phyloP scores from a whole-genome alignment of 2,113 vertebrate genomes.

The Catharus bicknelli region DNA sequence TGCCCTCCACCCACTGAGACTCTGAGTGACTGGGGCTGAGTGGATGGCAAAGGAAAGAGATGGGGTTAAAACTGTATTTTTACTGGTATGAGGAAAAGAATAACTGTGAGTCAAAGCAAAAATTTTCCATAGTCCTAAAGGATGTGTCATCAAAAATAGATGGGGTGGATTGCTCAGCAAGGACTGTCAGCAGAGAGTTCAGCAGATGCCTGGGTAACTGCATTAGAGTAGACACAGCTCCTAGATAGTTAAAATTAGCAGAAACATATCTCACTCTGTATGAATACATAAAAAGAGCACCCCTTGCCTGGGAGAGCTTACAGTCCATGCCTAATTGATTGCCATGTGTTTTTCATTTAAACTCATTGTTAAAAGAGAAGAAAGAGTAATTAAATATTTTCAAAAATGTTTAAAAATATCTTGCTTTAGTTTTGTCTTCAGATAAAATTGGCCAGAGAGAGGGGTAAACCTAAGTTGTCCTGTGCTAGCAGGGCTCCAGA shows the following conservation, averaged over 20 bases:
- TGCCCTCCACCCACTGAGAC: not conserved
- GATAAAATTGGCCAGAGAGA: not conserved
- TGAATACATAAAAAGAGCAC: conserved; percentile 9
- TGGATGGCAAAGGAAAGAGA: not conserved
- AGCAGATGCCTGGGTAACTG: not conserved
- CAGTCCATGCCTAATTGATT: not conserved
- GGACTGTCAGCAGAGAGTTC: not conserved
- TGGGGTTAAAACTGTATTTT: not conserved
- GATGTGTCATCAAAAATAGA: not conserved
- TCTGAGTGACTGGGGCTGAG: not conserved
- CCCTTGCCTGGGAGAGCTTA: conserved; percentile 6
- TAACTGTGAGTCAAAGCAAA: not conserved
- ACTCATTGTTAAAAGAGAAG: not conserved
- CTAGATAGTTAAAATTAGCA: conserved; percentile 7
- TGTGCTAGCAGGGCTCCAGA: not conserved
- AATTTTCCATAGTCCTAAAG: not conserved
- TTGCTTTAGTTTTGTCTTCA: not conserved
- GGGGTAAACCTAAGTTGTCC: not conserved
- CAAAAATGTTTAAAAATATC: not conserved
- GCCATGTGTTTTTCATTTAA: conserved; percentile 5
- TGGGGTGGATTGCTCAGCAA: not conserved
- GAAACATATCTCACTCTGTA: not conserved
- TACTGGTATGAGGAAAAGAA: not conserved
- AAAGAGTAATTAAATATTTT: not conserved
- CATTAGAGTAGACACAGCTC: not conserved